These are phyloP conservation scores for Silurus asotus DNA, from an alignment of 2,113 vertebrate genomes.

Conservation along the genomic window DNA sequence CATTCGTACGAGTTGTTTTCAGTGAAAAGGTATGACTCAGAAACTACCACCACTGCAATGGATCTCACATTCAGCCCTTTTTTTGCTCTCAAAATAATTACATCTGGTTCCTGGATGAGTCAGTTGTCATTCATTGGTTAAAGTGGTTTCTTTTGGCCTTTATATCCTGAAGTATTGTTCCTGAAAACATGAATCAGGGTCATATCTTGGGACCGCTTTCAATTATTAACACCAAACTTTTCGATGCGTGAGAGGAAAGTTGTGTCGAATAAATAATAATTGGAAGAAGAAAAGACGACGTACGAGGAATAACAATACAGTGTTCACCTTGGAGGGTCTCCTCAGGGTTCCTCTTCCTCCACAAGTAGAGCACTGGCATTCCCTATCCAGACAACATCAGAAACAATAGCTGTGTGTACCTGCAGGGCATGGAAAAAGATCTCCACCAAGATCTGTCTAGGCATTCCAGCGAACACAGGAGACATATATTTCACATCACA, in stretches of 20 bases:
- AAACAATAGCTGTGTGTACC: background rate
- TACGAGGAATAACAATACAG: background rate
- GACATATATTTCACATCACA: background rate
- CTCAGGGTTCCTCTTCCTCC: background rate
- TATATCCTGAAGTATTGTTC: background rate
- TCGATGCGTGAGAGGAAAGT: background rate
- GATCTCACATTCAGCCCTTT: too few relatives aligned
- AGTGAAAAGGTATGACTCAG: too few relatives aligned
- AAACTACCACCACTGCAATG: too few relatives aligned
- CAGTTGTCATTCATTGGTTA: too few relatives aligned
- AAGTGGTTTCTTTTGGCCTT: background rate
- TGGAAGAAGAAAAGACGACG: background rate
- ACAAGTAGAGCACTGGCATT: background rate
- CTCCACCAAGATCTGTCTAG: background rate
- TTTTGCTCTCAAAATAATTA: too few relatives aligned
- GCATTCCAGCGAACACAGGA: background rate
- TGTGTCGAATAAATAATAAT: background rate
- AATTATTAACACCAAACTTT: background rate
- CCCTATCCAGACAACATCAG: conserved; percentile 9
- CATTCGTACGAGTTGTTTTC: too few relatives aligned
- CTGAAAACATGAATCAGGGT: background rate
- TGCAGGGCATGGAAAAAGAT: background rate
- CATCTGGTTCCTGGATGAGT: too few relatives aligned
- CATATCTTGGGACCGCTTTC: background rate
- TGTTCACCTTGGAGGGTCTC: background rate